Base-by-base conservation (phyloP, 2,888 invertebrate species). In the Catonia carolina region DNA sequence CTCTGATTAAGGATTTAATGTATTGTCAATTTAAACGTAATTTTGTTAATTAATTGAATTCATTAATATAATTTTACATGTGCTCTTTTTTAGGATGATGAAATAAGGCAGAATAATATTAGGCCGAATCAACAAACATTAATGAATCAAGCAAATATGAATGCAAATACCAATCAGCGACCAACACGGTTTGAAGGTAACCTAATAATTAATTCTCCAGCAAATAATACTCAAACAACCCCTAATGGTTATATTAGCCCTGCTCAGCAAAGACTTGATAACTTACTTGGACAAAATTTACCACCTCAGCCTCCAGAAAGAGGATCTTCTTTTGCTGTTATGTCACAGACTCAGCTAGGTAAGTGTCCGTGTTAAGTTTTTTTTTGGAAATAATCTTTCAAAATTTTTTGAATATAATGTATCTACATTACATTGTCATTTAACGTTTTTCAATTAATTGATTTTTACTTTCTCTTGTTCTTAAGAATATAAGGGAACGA, bases 321-420 rank as follows among this genome's bases (percentile, higher is more conserved):
- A 61, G 90, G 89, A 57, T 91, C 91, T 22, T 92, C 92, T 39
- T 94, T 89, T 72, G 83, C 88, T 2, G 83, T 89, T 23, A 89
- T 91, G 88, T 64, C 63, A 20, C 65, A 64, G 31, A 57, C 62
- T n/a, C 64, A 62, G 56, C 56, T 53, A 10, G 53, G 57, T 39
- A 56, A 53, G 36, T 59, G 53, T 14, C 55, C n/a, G n/a, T n/a
- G n/a, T n/a, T n/a, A n/a, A n/a, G n/a, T n/a, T n/a, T n/a, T n/a
- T n/a, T n/a, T n/a, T n/a, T n/a, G n/a, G n/a, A n/a, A n/a, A n/a
- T n/a, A n/a, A n/a, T n/a, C n/a, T n/a, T n/a, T n/a, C n/a, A n/a
- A n/a, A n/a, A n/a, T n/a, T n/a, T n/a, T n/a, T n/a, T n/a, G n/a
- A n/a, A n/a, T n/a, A n/a, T n/a, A n/a, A n/a, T n/a, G n/a, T n/a